Percentiles rank a stretch among this genome's conserved stretches.
phyloP scores from a whole-genome alignment of 2,797 vertebrate genomes.

The Atherinosoma microstoma region DNA sequence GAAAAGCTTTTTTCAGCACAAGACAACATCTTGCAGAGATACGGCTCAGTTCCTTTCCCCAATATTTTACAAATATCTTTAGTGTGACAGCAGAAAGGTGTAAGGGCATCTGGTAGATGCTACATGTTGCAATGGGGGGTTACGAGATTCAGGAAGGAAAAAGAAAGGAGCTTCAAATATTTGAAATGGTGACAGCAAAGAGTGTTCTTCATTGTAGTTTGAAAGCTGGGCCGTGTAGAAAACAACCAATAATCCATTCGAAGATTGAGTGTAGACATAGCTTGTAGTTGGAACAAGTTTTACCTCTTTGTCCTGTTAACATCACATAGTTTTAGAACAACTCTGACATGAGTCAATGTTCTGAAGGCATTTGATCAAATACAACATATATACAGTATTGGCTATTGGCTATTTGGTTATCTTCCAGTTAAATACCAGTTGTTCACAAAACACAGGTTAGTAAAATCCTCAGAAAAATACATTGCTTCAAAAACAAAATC shows the following conservation, averaged over 20 bases:
- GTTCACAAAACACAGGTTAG: constrained; percentile 2
- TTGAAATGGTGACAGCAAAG: background rate
- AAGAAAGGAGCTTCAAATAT: background rate
- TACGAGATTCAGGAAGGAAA: background rate
- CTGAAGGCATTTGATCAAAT: constrained; percentile 29
- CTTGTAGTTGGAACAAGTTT: background rate
- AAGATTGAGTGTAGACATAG: background rate
- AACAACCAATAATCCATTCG: background rate
- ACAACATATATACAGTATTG: constrained; percentile 7
- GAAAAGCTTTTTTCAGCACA: constrained; percentile 4
- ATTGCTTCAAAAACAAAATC: constrained; percentile 7
- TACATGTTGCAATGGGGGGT: background rate
- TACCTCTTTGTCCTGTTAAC: background rate
- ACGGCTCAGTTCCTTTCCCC: constrained; percentile 10
- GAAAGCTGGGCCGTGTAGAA: background rate
- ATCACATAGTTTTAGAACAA: background rate
- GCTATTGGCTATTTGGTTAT: constrained; percentile 40
- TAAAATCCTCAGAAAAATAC: constrained; percentile 12
- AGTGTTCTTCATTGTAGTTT: background rate
- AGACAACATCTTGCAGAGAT: constrained; percentile 1
- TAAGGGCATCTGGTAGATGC: constrained; percentile 13
- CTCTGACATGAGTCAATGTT: background rate
- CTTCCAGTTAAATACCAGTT: constrained; percentile 16
- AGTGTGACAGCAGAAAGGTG: background rate
- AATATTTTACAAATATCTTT: background rate